phyloP scores from a whole-genome alignment of 2,113 vertebrate species.

The Bucco capensis region DNA sequence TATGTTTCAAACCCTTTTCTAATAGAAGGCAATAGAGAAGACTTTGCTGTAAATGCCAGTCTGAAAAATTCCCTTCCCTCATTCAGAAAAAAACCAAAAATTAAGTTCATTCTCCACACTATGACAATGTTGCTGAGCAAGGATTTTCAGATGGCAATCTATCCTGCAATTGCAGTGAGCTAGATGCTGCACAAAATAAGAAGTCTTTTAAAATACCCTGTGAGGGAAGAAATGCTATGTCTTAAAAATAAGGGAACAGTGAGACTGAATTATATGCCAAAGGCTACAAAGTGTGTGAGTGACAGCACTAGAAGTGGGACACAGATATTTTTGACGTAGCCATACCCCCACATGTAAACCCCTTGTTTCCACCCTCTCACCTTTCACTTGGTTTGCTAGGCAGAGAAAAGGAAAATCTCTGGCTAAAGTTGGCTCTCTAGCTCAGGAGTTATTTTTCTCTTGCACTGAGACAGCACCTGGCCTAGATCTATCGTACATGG shows the following conservation, averaged over 20 bases:
- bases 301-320: not conserved
- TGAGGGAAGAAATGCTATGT: not conserved
- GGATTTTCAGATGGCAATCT: not conserved
- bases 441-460: not conserved
- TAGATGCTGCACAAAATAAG: not conserved
- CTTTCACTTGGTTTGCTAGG: not conserved
- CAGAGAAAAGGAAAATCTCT: not conserved
- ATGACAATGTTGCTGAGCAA: not conserved
- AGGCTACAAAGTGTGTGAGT: not conserved
- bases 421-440: not conserved
- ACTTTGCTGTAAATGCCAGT: not conserved
- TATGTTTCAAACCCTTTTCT: not conserved
- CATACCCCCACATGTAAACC: not conserved
- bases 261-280: not conserved
- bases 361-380: not conserved
- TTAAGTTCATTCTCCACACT: not conserved
- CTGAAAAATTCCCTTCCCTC: not conserved
- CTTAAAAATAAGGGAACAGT: not conserved
- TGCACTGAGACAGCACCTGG: not conserved
- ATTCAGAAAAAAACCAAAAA: not conserved
- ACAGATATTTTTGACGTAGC: rapidly evolving
- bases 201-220: not conserved
- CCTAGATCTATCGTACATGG: not conserved
- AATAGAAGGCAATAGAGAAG: not conserved
- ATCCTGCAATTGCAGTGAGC: not conserved